Percentiles rank a stretch among this genome's conserved stretches.
phyloP scores from a whole-genome alignment of 2,113 vertebrate genomes.

The Psettodes erumei region DNA sequence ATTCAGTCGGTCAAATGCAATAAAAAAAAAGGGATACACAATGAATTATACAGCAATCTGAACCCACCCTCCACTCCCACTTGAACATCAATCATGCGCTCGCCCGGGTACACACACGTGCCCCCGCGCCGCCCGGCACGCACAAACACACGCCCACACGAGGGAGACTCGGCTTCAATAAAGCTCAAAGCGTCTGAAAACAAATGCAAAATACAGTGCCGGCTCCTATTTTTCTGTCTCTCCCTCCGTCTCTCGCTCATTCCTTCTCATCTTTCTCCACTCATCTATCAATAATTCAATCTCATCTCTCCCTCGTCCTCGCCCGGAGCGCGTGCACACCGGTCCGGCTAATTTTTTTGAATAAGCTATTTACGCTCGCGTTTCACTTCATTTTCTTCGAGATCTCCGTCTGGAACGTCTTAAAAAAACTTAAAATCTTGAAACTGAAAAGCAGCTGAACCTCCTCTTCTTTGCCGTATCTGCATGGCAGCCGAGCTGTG shows the following conservation, averaged over 20 bases:
- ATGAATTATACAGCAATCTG: conserved; percentile 59
- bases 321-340: background rate
- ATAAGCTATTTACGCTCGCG: background rate
- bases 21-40: conserved; percentile 52
- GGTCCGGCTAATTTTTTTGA: background rate
- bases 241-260: background rate
- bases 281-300: conserved; percentile 19
- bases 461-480: background rate
- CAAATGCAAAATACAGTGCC: conserved; percentile 27
- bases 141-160: background rate
- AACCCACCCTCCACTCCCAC: conserved; percentile 41
- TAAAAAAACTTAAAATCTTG: no score
- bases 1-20: conserved; percentile 59
- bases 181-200: conserved; percentile 43
- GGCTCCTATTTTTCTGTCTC: background rate
- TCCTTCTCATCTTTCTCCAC: background rate
- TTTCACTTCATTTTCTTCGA: background rate
- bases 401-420: background rate
- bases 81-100: conserved; percentile 44
- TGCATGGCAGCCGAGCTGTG: conserved; percentile 12
- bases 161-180: conserved; percentile 24
- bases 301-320: background rate
- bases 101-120: background rate
- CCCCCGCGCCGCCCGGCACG: background rate
- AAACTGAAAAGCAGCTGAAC: background rate